Evolutionary conservation across 2,888 invertebrate species (phyloP).

Genomic region (Cephus pygmeus): DNA sequence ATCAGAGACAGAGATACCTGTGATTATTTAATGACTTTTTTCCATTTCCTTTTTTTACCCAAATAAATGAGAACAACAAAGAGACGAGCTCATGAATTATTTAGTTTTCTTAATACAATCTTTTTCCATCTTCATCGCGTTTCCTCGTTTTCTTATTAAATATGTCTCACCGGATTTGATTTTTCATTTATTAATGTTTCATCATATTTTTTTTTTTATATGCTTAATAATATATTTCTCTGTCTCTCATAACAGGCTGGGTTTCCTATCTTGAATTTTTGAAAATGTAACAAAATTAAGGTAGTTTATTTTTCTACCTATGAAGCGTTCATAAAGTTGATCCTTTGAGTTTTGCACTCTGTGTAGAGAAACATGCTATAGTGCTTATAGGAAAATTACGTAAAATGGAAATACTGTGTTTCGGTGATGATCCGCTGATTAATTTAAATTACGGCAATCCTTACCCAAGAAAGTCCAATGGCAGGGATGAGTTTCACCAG

Average conservation of each 20-base stretch:
- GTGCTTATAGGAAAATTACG: neutral
- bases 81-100: neutral
- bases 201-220: neutral
- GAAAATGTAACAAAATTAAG: neutral
- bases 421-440: neutral
- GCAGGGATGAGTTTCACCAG: neutral
- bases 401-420: neutral
- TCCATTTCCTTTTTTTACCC: neutral
- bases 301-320: neutral
- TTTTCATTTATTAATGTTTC: neutral
- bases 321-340: neutral
- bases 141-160: no score
- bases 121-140: neutral
- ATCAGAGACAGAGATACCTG: neutral
- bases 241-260: accelerated
- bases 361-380: neutral
- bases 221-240: neutral
- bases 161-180: no score
- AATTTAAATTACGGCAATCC: neutral
- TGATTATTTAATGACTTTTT: neutral
- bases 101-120: neutral
- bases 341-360: no score
- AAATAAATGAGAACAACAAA: neutral
- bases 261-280: neutral
- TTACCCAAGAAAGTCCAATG: neutral